Evolutionary conservation across 2,113 vertebrate species (phyloP), one percentile per base, ranked within the genome.

Genomic region (Scortum barcoo): DNA sequence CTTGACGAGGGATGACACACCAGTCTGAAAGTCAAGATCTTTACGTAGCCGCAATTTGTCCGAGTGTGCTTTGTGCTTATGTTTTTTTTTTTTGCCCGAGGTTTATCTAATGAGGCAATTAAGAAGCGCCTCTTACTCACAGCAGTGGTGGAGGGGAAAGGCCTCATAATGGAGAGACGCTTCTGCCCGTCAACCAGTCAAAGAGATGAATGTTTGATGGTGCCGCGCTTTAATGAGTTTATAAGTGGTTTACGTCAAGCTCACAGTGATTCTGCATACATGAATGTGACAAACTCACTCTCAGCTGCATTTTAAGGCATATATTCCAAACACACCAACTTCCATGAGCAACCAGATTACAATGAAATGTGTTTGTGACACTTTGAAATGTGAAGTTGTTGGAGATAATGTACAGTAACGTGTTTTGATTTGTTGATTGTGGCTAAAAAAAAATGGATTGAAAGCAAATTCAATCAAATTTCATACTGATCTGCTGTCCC

Each of bases 21-120:
- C 42, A 22, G 56, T 38, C 8, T 60, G 26, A 75, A 82, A 50
- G 56, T 78, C 65, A 42, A n/a, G 44, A 69, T 53, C 80, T 61
- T 30, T 22, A 44, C 50, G 2, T 44, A 6, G 7, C 38, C 42
- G 11, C 46, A 36, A 7, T 56, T 26, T 68, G 56, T 19, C 38
- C 36, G 19, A 68, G 28, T 48, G 3, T 26, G 24, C 24, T 44
- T 40, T 4, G 16, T 4, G 40, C 17, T 42, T 42, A 2, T 33
- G 19, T 33, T 3, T 54, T 65, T 71, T 62, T 36, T 16, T 28
- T 48, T 40, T n/a, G n/a, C n/a, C n/a, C n/a, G 3, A 57, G 54
- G 48, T 76, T 28, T 30, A 24, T 22, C n/a, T 8, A 51, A 40
- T 2, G 10, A 57, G 36, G 36, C 36, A 22, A 17, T n/a, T 65